Base-by-base conservation (phyloP, 2,888 invertebrate genomes). In the Watsonalla cultraria region DNA sequence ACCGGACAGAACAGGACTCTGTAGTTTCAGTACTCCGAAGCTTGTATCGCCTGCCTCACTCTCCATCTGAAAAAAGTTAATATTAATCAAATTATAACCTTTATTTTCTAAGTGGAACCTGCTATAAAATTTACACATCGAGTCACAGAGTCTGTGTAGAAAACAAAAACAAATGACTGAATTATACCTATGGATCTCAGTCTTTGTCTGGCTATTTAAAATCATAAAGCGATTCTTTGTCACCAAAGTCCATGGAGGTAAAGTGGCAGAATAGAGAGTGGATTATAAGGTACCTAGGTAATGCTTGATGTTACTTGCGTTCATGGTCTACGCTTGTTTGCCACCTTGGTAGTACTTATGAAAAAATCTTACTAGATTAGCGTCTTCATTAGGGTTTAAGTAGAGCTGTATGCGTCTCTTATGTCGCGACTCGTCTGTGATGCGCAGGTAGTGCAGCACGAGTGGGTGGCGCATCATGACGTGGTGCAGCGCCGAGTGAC, bases 301-400 rank as follows among this genome's bases (percentile, higher is more conserved):
- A 42, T 42, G 7, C 5, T 42, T 46, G n/a, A 14, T 6, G 14
- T 14, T 5, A 42, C 42, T 5, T 42, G 46, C 6, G n/a, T n/a
- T n/a, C 46, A 2, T 15, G n/a, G 15, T 7, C 8, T 46, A 15
- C 13, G 54, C 47, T 24, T 24, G 24, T 24, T 4, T 24, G 4
- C 24, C 24, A 24, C 24, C 24, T 24, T 24, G 4, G 24, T 24
- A 24, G 24, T 24, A 24, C 24, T 51, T 42, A 14, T 7, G 13
- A 47, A 47, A 60, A 42, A 8, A 42, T 5, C 91, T 80, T 91
- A 95, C 95, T 92, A 96, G 83, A 65, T 94, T 95, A 52, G 94
- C 94, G 80, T 97, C 97, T 86, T 97, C 97, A 56, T 96, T 95
- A 0, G 96, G 96, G 69, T 96, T 95, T 61, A 96, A 82, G 15